Evolutionary conservation across 2,888 invertebrate species (phyloP).

Genomic region (Melieria crassipennis): DNA sequence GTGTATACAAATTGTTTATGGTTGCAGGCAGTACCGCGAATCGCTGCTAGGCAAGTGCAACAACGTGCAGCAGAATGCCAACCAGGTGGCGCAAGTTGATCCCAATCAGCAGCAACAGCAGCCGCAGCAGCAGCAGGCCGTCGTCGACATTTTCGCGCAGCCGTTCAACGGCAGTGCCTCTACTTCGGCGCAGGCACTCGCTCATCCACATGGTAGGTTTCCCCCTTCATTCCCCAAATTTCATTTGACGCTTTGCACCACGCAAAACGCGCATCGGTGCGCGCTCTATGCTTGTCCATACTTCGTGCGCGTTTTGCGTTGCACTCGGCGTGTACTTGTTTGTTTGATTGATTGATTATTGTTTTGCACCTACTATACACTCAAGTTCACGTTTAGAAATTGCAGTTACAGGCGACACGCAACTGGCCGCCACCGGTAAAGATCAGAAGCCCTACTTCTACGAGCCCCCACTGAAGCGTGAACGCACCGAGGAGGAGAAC

Average conservation of each 20-base stretch:
- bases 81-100: conserved; percentile 56
- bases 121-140: conserved; percentile 57
- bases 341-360: conserved; percentile 26
- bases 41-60: conserved; percentile 59
- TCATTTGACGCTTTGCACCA: conserved; percentile 5
- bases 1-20: not conserved
- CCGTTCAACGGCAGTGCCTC: conserved; percentile 60
- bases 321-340: conserved; percentile 5
- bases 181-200: conserved; percentile 57
- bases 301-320: not conserved
- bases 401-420: conserved; percentile 60
- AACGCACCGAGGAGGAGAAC: conserved; percentile 56
- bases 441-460: conserved; percentile 62
- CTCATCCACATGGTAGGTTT: conserved; percentile 59
- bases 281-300: too few relatives aligned
- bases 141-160: conserved; percentile 58
- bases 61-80: conserved; percentile 49
- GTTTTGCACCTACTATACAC: conserved; percentile 28
- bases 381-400: conserved; percentile 52
- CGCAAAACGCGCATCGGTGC: too few relatives aligned
- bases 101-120: conserved; percentile 55
- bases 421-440: conserved; percentile 55
- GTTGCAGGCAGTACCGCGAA: conserved; percentile 56
- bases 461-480: conserved; percentile 59
- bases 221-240: not conserved